A percentile compares a stretch with the other conserved stretches of the same genome.
These are phyloP conservation scores for Hypocryptadius cinnamomeus DNA, from an alignment of 2,113 vertebrate species.

Conservation along the genomic window DNA sequence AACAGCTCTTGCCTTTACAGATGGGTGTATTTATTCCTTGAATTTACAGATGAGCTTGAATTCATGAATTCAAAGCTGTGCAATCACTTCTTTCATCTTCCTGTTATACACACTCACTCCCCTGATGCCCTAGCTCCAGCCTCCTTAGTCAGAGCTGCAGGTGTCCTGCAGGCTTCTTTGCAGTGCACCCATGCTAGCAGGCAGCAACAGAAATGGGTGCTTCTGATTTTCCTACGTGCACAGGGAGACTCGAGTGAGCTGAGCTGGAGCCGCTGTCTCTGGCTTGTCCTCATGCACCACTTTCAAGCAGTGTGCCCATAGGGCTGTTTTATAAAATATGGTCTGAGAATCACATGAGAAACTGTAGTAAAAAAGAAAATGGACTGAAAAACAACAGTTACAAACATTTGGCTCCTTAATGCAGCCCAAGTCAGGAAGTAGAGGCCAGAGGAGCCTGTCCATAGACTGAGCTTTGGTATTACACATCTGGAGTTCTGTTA, in stretches of 20 bases:
- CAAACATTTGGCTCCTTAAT: neutral
- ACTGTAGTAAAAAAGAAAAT: neutral
- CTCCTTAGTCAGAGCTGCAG: neutral
- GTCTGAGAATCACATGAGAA: neutral
- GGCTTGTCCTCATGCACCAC: accelerated
- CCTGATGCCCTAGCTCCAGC: neutral
- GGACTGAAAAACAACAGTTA: neutral
- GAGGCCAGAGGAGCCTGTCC: neutral
- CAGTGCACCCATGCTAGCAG: neutral
- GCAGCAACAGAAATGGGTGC: neutral
- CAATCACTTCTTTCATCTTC: neutral
- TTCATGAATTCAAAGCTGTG: neutral
- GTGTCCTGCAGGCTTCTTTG: neutral
- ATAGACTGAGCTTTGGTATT: neutral
- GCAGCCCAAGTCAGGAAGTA: neutral
- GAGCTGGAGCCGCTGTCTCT: neutral
- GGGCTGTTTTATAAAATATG: neutral
- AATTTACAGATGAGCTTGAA: neutral
- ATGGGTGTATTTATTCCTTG: neutral
- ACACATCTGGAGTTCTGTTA: neutral
- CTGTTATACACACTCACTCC: accelerated
- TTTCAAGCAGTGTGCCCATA: neutral
- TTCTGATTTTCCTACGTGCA: neutral
- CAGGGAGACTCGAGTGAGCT: neutral
- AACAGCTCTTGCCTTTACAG: neutral